These are phyloP conservation scores for Cisticola juncidis DNA, from an alignment of 2,113 vertebrate genomes.

Conservation along the genomic window DNA sequence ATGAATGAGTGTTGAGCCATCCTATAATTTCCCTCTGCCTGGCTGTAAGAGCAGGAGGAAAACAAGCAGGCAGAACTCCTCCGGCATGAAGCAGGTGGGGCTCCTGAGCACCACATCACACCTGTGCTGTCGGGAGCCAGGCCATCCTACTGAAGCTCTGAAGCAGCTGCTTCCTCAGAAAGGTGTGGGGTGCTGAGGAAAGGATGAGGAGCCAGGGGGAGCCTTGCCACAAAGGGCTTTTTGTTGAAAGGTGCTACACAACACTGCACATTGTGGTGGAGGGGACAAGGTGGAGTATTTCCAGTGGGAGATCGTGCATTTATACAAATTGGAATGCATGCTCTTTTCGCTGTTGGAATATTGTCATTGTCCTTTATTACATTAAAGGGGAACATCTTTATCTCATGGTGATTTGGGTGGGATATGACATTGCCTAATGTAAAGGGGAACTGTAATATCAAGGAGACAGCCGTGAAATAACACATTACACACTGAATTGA, in stretches of 20 bases:
- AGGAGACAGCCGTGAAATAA: constrained; percentile 66
- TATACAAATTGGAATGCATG: not conserved
- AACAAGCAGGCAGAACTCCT: not conserved
- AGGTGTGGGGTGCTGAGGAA: not conserved
- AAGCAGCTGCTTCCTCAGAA: not conserved
- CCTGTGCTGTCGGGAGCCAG: not conserved
- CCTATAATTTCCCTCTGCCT: not conserved
- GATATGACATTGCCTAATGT: constrained; percentile 31
- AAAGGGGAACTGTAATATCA: constrained; percentile 49
- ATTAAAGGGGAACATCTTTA: constrained; percentile 61
- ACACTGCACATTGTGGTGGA: not conserved
- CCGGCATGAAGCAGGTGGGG: not conserved
- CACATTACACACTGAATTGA: constrained; percentile 60
- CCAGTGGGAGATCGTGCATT: not conserved
- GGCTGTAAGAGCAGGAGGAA: not conserved
- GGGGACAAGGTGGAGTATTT: not conserved
- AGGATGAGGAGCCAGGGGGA: not conserved
- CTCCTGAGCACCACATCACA: not conserved
- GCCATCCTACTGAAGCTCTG: not conserved
- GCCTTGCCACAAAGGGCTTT: accelerated
- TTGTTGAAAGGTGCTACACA: not conserved
- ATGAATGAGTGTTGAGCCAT: not conserved
- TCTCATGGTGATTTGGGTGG: constrained; percentile 56
- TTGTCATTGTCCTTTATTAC: constrained; percentile 31
- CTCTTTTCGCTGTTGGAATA: constrained; percentile 25